A percentile compares a stretch with the other conserved stretches of the same genome.
These are phyloP conservation scores for Melangyna quadrimaculata DNA, from an alignment of 2,888 invertebrate species.

Conservation along the genomic window DNA sequence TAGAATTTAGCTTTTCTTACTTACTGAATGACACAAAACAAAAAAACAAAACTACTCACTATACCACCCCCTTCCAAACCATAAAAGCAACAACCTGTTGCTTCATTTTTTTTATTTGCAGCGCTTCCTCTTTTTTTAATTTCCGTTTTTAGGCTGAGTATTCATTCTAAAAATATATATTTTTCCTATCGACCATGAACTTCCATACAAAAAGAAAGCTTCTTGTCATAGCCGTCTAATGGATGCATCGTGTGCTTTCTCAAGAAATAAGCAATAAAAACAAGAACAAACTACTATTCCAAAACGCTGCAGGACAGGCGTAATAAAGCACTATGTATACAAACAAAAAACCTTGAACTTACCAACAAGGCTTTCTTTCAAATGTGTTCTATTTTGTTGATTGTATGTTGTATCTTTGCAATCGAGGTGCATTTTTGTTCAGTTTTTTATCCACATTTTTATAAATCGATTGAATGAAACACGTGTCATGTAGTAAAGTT, in stretches of 20 bases:
- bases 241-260: constrained; percentile 43
- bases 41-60: not conserved
- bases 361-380: constrained; percentile 21
- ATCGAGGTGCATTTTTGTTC: not conserved
- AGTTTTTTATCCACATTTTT: not conserved
- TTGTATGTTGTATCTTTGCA: constrained; percentile 2
- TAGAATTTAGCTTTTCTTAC: not conserved
- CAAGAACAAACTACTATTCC: not conserved
- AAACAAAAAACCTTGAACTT: constrained; percentile 9
- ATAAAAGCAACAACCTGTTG: constrained; percentile 1
- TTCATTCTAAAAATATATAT: constrained; percentile 13
- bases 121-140: constrained; percentile 14
- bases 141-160: not conserved
- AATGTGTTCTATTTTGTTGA: constrained; percentile 7
- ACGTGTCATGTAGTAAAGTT: not conserved
- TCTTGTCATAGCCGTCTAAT: constrained; percentile 37
- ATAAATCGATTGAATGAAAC: not conserved
- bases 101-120: not conserved
- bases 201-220: constrained; percentile 21
- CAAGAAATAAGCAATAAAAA: constrained; percentile 19
- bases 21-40: not conserved
- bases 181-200: constrained; percentile 31
- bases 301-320: not conserved
- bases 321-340: not conserved
- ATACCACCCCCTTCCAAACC: not conserved